Base-by-base conservation (phyloP, 1,140 invertebrate species). In the Ceratina australensis region DNA sequence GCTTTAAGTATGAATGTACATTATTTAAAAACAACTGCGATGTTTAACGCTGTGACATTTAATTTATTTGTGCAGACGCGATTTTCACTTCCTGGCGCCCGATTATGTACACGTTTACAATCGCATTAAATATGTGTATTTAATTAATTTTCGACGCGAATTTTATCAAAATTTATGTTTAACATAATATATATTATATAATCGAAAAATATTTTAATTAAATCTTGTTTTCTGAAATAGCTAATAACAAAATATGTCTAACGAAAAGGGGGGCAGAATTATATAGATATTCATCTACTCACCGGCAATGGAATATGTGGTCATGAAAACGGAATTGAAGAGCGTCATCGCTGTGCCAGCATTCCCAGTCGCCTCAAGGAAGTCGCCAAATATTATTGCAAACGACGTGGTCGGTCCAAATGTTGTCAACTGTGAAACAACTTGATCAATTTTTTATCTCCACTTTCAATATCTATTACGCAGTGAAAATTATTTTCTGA, bases 301-400 rank as follows among this genome's bases (percentile, higher is more conserved):
- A 92, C 92, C 88, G 71, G 91, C 87, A 16, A 89, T 68, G 3
- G 91, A 92, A 56, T 84, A 92, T 73, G 86, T 90, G 7, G 91
- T 80, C 84, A 91, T 92, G 57, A 92, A 92, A n/a, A 91, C 49
- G 0, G 92, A 91, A 83, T 92, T 92, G n/a, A 91, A 84, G 60
- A 91, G 81, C 5, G 91, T 92, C 47, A 88, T 87, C 0, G 88
- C 88, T 18, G 89, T 87, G 7, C 92, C 91, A 59, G 89, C 87
- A 28, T 89, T 86, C 4, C 89, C 89, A 26, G 89, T 91, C 0
- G 78, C 72, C 54, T 91, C 86, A 0, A 92, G 65, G 57, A 92
- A 91, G 18, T 92, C 90, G 1, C 87, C 90, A 61, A 90, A 92
- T 49, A 92, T 64, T 28, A 92, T 90, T 0, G 85, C 81, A 56